phyloP scores from a whole-genome alignment of 1,140 invertebrate genomes.

The Drosophila carrolli region DNA sequence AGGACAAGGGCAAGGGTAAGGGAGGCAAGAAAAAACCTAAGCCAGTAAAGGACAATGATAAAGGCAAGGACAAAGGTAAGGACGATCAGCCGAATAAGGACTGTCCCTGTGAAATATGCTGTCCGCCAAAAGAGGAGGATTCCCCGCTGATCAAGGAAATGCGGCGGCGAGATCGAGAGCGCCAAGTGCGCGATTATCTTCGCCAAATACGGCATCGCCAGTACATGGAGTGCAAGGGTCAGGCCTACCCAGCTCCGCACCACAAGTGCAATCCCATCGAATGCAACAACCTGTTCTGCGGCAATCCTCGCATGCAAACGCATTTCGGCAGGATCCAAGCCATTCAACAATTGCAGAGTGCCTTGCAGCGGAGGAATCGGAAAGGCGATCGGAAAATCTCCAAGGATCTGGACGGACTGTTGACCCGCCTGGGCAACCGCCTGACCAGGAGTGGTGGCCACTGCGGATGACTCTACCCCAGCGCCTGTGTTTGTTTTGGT shows the following conservation, averaged over 20 bases:
- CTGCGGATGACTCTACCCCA: background rate
- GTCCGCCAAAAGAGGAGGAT: slow-evolving; percentile 21
- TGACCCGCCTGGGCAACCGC: slow-evolving; percentile 2
- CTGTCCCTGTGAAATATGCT: slow-evolving; percentile 54
- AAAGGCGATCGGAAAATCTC: background rate
- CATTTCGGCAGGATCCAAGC: slow-evolving; percentile 46
- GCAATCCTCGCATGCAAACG: slow-evolving; percentile 13
- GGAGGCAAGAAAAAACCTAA: background rate
- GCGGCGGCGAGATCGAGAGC: slow-evolving; percentile 28
- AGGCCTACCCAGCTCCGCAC: slow-evolving; percentile 1
- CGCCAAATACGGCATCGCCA: slow-evolving; percentile 35
- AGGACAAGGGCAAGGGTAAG: background rate
- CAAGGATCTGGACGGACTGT: slow-evolving; percentile 7
- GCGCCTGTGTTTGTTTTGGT: background rate
- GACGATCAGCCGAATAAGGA: background rate
- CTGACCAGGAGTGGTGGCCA: background rate
- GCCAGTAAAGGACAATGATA: background rate
- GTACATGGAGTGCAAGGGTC: slow-evolving; percentile 5
- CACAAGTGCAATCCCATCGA: slow-evolving; percentile 41
- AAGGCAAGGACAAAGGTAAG: background rate
- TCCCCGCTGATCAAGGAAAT: slow-evolving; percentile 48
- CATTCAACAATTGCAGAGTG: slow-evolving; percentile 34
- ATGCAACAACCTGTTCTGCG: slow-evolving; percentile 24
- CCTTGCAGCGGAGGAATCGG: slow-evolving; percentile 2
- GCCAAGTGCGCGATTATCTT: slow-evolving; percentile 33